A percentile compares a stretch with the other conserved stretches of the same genome.
Conservation (phyloP, 2,113 vertebrate species). For the Melanostigma gelatinosum region DNA sequence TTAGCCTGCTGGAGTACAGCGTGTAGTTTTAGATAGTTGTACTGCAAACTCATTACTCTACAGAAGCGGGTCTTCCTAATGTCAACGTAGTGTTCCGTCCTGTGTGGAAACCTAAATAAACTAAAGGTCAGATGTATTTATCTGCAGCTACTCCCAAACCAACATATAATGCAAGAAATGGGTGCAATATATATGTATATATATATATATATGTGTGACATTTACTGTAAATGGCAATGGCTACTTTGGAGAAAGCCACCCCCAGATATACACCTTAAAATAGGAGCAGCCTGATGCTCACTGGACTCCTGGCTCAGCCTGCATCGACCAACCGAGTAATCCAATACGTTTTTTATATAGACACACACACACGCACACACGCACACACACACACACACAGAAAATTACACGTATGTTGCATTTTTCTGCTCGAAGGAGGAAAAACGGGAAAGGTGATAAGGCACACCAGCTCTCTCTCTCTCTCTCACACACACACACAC, state of each 20-base stretch:
- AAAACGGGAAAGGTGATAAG: conserved; percentile 30
- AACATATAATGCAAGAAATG: too few species aligned
- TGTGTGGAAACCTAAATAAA: conserved; percentile 20
- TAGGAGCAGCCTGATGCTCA: conserved; percentile 45
- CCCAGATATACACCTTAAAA: conserved; percentile 49
- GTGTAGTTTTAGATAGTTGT: neutral
- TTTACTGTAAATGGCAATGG: neutral
- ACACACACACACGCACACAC: neutral
- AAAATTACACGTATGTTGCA: conserved; percentile 24
- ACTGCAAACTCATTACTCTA: conserved; percentile 4
- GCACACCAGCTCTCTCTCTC: neutral
- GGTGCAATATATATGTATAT: neutral
- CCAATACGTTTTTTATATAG: conserved; percentile 27
- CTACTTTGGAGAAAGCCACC: neutral
- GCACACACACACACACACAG: neutral
- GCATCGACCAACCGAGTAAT: conserved; percentile 53
- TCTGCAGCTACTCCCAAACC: neutral
- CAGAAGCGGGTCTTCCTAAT: conserved; percentile 1
- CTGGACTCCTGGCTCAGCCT: conserved; percentile 20
- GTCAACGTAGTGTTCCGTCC: neutral
- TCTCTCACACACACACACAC: neutral
- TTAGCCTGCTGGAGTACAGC: conserved; percentile 11
- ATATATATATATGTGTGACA: neutral
- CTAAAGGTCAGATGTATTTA: conserved; percentile 7
- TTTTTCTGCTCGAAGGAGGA: conserved; percentile 29